Conservation (phyloP, 1,140 invertebrate species). For the Drosophila melanogaster region DNA sequence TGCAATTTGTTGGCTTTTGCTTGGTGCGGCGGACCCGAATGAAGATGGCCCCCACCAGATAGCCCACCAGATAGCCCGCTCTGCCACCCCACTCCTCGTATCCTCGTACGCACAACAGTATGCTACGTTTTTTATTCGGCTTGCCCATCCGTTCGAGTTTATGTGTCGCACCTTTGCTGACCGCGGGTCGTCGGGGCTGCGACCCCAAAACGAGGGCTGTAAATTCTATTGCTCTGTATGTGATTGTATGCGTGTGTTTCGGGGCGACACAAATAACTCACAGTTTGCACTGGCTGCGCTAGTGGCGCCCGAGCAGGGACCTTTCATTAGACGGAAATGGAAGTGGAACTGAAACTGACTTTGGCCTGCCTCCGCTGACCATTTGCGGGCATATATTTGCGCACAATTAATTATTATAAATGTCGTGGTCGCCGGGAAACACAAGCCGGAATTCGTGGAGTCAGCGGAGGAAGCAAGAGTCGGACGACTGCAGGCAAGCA, state of each 20-base stretch:
- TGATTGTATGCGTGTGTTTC: constrained; percentile 4
- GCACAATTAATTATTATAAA: constrained; percentile 84
- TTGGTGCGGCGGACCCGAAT: constrained; percentile 51
- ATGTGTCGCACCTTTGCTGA: constrained; percentile 68
- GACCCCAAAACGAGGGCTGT: constrained; percentile 47
- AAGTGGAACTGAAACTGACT: constrained; percentile 37
- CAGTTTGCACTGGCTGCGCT: constrained; percentile 46
- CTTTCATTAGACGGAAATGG: constrained; percentile 62
- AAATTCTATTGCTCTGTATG: constrained; percentile 52
- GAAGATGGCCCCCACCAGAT: constrained; percentile 60
- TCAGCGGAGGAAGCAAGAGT: constrained; percentile 38
- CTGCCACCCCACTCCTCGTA: not conserved
- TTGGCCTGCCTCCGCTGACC: constrained; percentile 61
- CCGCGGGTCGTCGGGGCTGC: constrained; percentile 35
- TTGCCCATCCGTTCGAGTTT: constrained; percentile 48
- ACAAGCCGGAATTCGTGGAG: constrained; percentile 32
- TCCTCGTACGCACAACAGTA: constrained; percentile 58
- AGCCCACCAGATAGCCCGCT: constrained; percentile 17
- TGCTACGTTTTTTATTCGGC: constrained; percentile 59
- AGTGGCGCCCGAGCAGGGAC: constrained; percentile 25
- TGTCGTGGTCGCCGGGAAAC: constrained; percentile 64
- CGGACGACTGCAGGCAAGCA: constrained; percentile 61
- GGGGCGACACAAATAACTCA: constrained; percentile 77
- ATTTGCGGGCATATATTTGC: constrained; percentile 80
- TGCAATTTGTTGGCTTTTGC: constrained; percentile 80